Evolutionary conservation across 2,113 vertebrate species (phyloP), one percentile per base, ranked within the genome.

Genomic region (Thamnaconus septentrionalis): DNA sequence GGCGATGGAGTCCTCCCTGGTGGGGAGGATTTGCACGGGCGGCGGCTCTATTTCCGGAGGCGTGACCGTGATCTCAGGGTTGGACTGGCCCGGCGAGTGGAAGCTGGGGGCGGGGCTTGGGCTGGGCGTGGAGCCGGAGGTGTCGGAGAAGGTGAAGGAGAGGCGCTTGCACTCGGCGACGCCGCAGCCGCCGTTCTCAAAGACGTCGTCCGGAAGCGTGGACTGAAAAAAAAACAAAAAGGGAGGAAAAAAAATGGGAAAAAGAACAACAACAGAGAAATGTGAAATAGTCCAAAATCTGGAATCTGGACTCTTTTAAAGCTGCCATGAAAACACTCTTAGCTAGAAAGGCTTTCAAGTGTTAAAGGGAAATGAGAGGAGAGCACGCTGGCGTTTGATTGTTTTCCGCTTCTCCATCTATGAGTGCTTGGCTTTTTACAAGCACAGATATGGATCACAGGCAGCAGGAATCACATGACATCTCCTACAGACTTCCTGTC

Each of bases 111-210:
- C 87, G 0, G 85, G 86, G 67, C 86, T 60, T 5, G 82, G 82
- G 63, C 86, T 65, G 5, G 86, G 84, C 31, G 76, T 58, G 0
- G 80, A 86, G 4, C 90, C 90, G 45, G 93, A 93, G 56, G 93
- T 92, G 78, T 98, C 94, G 0, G 89, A 91, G 82, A 96, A 95
- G 85, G 92, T 95, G 88, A 97, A 94, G 7, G 96, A 98, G 47
- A 97, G 89, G 5, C 95, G 92, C 44, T 91, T 91, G 85, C 95
- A 94, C 75, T 95, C 95, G 0, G 91, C 93, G 0, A 89, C 76
- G 3, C 91, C 75, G 0, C 77, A 93, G 1, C 86, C 88, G 1
- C 93, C 94, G 0, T 93, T 93, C 67, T 96, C 96, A 56, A 97
- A 96, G 69, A 95, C 88, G 0, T 96, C 96, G 39, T 98, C 95